Conservation (phyloP, 2,113 vertebrate genomes). For the Phrynocephalus versicolor region DNA sequence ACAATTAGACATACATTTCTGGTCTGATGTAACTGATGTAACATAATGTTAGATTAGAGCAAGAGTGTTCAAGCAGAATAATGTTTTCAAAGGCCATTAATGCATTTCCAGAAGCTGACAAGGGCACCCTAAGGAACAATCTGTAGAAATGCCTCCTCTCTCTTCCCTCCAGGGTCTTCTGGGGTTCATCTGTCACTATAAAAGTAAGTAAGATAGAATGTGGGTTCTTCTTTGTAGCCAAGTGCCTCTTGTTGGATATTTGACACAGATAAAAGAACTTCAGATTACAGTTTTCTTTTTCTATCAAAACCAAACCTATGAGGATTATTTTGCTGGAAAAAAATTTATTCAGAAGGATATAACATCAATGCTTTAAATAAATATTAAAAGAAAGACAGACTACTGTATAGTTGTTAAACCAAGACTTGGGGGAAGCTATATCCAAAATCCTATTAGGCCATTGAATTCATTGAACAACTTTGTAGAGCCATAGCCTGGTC, state of each 20-base stretch:
- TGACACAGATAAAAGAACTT: slow-evolving; percentile 6
- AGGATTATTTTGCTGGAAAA: background rate
- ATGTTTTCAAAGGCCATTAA: slow-evolving; percentile 27
- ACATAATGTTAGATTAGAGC: slow-evolving; percentile 43
- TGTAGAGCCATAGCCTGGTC: background rate
- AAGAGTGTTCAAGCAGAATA: slow-evolving; percentile 34
- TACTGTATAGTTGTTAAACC: background rate
- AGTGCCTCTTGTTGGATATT: background rate
- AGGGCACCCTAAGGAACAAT: background rate
- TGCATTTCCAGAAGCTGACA: background rate
- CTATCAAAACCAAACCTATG: background rate
- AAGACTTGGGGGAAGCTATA: background rate
- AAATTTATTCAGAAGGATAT: background rate
- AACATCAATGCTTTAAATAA: background rate
- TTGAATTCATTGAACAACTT: background rate
- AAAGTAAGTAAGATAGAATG: slow-evolving; percentile 13
- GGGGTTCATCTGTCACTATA: background rate
- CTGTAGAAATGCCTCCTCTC: slow-evolving; percentile 3
- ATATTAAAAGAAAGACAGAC: background rate
- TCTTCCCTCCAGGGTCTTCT: slow-evolving; percentile 10
- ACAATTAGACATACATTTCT: slow-evolving; percentile 25
- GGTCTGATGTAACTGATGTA: slow-evolving; percentile 40
- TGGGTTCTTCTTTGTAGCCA: background rate
- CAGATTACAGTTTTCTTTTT: background rate
- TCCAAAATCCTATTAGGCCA: background rate